Conservation (phyloP, 2,797 vertebrate genomes). For the Neoniphon sammara region DNA sequence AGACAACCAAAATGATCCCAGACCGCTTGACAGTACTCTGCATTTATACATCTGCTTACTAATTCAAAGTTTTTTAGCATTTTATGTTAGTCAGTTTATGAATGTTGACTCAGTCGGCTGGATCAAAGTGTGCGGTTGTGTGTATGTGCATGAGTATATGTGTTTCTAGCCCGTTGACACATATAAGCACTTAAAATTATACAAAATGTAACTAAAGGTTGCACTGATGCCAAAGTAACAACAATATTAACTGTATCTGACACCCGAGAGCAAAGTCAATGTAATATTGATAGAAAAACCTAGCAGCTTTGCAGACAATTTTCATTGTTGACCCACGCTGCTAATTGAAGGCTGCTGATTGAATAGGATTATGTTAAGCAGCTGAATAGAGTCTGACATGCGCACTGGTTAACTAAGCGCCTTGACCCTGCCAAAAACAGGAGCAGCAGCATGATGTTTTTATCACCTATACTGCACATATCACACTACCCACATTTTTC, state of each 20-base stretch:
- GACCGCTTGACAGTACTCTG: background rate
- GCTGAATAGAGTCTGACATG: background rate
- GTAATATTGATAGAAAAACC: constrained; percentile 15
- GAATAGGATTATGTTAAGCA: background rate
- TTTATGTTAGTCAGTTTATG: constrained; percentile 23
- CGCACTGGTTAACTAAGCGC: background rate
- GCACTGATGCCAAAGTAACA: background rate
- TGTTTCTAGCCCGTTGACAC: constrained; percentile 20
- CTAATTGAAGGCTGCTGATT: background rate
- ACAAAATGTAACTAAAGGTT: constrained; percentile 21
- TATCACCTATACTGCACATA: background rate
- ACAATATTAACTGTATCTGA: constrained; percentile 35
- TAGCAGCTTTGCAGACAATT: background rate
- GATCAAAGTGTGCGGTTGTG: constrained; percentile 39
- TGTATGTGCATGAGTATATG: constrained; percentile 15
- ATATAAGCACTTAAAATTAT: background rate
- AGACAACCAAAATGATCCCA: background rate
- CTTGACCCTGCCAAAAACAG: background rate
- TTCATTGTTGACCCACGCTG: constrained; percentile 7
- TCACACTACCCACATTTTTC: background rate
- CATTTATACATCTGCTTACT: background rate
- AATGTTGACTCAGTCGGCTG: constrained; percentile 11
- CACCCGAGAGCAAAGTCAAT: constrained; percentile 28
- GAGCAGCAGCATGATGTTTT: background rate
- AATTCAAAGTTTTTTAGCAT: constrained; percentile 4